Evolutionary conservation across 2,113 vertebrate genomes (phyloP), one percentile per base, ranked within the genome.

Genomic region (Xiphophorus couchianus): DNA sequence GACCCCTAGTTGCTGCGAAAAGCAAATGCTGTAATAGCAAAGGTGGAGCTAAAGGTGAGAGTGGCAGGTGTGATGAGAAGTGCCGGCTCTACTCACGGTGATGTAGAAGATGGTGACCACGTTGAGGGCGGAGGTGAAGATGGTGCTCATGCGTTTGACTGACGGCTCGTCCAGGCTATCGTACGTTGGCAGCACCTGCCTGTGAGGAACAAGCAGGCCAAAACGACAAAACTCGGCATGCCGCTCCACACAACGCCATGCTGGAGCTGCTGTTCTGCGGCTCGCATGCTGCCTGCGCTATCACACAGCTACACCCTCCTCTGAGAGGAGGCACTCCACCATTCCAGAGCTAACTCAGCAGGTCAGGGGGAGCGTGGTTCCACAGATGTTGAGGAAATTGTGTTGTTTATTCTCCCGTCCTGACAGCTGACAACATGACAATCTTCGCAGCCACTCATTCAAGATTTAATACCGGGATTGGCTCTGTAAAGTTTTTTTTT

Each of bases 71-170:
- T 12, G n/a, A 9, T 8, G 69, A 11, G 2, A 30, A n/a, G 66
- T 30, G 76, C 0, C 7, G 27, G 30, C 13, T 78, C 62, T 81
- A 92, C 97, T 95, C 94, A 99, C 98, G 84, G 94, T 96, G 78
- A 99, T 94, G 76, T 99, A 99, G 94, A 99, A 99, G 90, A 96
- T 92, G 75, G 98, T 99, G 94, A 99, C 98, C 71, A 98, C 96
- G 0, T 98, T 96, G 74, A 99, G 96, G 22, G 97, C 95, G 12
- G 95, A 96, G 33, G 96, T 96, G 85, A 99, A 99, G 88, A 99
- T 99, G 93, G 96, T 98, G 90, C 97, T 98, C 98, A 99, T 98
- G 90, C 96, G 96, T 90, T 97, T 99, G 86, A 98, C 97, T 0
- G 98, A 99, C 0, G 98, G 98, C 82, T 99, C 98, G 3, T 99